A percentile compares a stretch with the other conserved stretches of the same genome.
Conservation (phyloP, 2,888 invertebrate genomes). For the Hesperia comma region DNA sequence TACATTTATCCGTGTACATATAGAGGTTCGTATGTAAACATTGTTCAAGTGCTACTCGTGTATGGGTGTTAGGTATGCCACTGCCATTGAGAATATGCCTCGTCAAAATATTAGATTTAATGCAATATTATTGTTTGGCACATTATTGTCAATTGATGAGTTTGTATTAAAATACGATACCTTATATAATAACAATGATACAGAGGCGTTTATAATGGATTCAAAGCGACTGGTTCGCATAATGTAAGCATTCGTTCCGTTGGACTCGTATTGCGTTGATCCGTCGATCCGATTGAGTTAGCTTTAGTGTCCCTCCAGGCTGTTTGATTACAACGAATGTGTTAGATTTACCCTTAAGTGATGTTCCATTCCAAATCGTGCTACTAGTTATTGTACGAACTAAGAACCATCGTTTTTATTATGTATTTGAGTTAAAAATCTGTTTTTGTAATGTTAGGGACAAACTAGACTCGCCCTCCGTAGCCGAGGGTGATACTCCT, state of each 20-base stretch:
- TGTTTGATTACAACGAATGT: conserved; percentile 80
- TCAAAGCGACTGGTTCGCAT: conserved; percentile 66
- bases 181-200: conserved; percentile 29
- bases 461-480: conserved; percentile 18
- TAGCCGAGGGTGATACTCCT: conserved; percentile 18
- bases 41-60: conserved; percentile 75
- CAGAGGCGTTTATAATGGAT: conserved; percentile 50
- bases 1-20: conserved; percentile 69
- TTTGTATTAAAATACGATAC: conserved; percentile 40
- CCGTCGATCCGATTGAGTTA: conserved; percentile 49
- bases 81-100: conserved; percentile 68
- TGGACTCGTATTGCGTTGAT: conserved; percentile 47
- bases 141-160: conserved; percentile 43
- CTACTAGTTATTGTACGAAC: conserved; percentile 45
- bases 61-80: conserved; percentile 76
- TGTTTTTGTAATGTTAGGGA: conserved; percentile 36
- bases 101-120: conserved; percentile 48
- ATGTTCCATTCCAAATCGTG: conserved; percentile 44
- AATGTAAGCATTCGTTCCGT: conserved; percentile 49
- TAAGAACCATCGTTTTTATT: conserved; percentile 32
- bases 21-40: conserved; percentile 67
- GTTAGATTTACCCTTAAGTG: conserved; percentile 64
- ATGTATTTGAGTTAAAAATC: conserved; percentile 37
- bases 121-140: conserved; percentile 46
- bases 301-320: conserved; percentile 68